phyloP scores from a whole-genome alignment of 2,888 invertebrate species.

The Girardia tigrina region DNA sequence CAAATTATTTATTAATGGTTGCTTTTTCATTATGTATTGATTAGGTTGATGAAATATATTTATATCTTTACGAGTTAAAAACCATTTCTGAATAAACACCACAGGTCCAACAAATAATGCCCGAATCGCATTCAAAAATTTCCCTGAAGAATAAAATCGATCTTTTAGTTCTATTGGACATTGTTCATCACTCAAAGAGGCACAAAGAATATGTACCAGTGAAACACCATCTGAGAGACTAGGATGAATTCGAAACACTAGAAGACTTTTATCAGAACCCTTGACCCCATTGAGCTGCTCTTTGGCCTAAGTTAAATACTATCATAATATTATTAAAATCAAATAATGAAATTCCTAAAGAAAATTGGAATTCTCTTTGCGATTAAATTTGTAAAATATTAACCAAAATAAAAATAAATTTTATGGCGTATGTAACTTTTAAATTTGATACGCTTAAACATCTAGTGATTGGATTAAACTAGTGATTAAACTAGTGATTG shows the following conservation, averaged over 20 bases:
- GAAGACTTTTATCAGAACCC: conserved; percentile 46
- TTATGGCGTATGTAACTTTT: no score
- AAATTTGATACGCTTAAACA: no score
- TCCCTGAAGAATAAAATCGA: conserved; percentile 49
- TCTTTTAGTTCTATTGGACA: conserved; percentile 43
- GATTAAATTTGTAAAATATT: no score
- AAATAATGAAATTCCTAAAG: no score
- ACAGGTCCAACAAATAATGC: conserved; percentile 53
- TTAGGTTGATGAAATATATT: conserved; percentile 47
- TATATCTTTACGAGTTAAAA: conserved; percentile 50
- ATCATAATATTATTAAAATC: no score
- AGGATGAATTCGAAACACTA: conserved; percentile 53
- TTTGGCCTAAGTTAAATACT: not conserved
- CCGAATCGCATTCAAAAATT: conserved; percentile 50
- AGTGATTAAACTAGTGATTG: no score
- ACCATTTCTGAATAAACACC: conserved; percentile 52
- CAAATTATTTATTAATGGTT: not conserved
- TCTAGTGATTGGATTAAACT: no score
- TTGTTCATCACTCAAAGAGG: conserved; percentile 49
- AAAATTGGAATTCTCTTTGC: no score
- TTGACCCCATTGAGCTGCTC: conserved; percentile 42
- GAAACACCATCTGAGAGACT: conserved; percentile 54
- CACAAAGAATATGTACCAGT: conserved; percentile 49
- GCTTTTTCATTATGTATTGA: not conserved
- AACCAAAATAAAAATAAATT: no score